A percentile compares a stretch with the other conserved stretches of the same genome.
phyloP scores from a whole-genome alignment of 2,797 vertebrate genomes.

The Cygnus olor region DNA sequence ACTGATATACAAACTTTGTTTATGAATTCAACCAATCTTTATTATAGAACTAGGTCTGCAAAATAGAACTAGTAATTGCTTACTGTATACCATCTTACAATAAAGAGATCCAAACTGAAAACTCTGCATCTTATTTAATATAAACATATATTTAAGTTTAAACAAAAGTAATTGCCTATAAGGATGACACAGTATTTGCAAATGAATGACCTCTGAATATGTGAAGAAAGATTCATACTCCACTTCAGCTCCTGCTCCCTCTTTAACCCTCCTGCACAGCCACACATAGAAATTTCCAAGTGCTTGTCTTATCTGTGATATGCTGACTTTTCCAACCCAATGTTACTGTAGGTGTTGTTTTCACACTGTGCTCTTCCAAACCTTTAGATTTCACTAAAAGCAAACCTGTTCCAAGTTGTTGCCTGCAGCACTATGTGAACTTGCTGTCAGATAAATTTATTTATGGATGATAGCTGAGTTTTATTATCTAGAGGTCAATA shows the following conservation, averaged over 20 bases:
- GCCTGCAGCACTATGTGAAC: conserved; percentile 53
- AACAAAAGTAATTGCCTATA: conserved; percentile 27
- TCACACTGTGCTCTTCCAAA: conserved; percentile 35
- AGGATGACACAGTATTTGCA: neutral
- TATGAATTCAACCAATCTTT: neutral
- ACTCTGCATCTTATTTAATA: conserved; percentile 15
- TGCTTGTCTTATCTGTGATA: neutral
- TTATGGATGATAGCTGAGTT: conserved; percentile 41
- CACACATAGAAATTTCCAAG: neutral
- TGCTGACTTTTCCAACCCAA: neutral
- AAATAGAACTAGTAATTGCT: neutral
- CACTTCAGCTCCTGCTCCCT: conserved; percentile 17
- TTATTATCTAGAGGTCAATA: conserved; percentile 35
- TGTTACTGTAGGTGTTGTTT: conserved; percentile 24
- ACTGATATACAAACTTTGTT: neutral
- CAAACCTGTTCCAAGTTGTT: conserved; percentile 57
- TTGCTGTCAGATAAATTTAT: conserved; percentile 59
- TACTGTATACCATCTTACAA: neutral
- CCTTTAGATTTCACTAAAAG: conserved; percentile 52
- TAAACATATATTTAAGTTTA: conserved; percentile 26
- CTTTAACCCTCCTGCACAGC: conserved; percentile 35
- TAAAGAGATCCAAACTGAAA: neutral
- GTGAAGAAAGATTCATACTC: neutral
- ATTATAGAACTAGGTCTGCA: neutral
- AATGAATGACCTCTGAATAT: conserved; percentile 32